Base-by-base conservation (phyloP, 1,140 invertebrate genomes). In the Macrobrachium rosenbergii region DNA sequence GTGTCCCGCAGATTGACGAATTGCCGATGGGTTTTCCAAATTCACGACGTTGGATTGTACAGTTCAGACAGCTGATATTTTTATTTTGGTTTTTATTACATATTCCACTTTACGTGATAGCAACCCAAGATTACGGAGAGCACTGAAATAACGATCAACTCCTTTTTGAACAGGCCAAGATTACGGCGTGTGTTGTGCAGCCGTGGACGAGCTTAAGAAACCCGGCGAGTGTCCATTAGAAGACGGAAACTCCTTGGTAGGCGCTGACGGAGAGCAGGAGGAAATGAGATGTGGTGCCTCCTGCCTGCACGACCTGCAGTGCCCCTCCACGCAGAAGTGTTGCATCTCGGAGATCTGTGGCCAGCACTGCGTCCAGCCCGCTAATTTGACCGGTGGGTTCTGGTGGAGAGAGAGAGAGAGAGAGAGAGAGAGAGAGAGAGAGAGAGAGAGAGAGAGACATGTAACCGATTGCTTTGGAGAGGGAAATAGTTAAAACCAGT, bases 131-230 rank as follows among this genome's bases (percentile, higher is more conserved):
- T 52, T 52, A 52, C 5, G 45, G 12, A 52, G 6, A 52, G 12
- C 52, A 8, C 2, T 8, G 12, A 52, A 5, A 0, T 52, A 52
- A 52, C 6, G 12, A 10, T 5, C 2, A 52, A 21, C 45, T 23
- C 58, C 59, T 28, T 28, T 58, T 69, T 79, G 89, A 90, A 81
- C 92, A 92, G 94, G 95, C 83, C 95, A 96, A 89, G 96, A 97
- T 89, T 97, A 97, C 90, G 96, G 96, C 0, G 96, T 97, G 2
- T 97, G 96, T 91, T 97, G 96, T 91, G 95, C 96, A n/a, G 94
- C 95, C 12, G 95, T 94, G 5, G 90, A 96, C 62, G 94, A 94
- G 90, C 93, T 96, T 62, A 93, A 95, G 89, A 96, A 96, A 91
- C 93, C 95, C 0, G 96, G 96, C 5, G 93, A 93, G 1, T 97